Conservation (phyloP, 92 coral and sea anemone genomes). For the Phenganax stokvisi region DNA sequence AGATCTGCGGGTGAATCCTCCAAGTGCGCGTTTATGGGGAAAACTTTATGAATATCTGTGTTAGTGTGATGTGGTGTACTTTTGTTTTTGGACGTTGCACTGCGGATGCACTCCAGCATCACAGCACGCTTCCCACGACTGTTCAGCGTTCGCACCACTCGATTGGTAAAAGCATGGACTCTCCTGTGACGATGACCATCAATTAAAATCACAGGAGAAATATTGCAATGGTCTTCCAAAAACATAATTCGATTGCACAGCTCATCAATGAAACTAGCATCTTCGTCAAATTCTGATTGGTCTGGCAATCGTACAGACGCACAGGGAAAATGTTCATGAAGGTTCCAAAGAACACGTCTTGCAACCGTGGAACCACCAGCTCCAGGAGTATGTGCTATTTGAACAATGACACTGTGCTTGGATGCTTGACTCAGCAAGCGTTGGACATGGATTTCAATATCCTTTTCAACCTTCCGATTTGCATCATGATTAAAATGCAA, state of each 20-base stretch:
- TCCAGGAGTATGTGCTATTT: conserved; percentile 73
- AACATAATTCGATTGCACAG: conserved; percentile 61
- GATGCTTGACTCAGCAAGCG: conserved; percentile 58
- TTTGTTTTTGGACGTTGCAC: conserved; percentile 30
- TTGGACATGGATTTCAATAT: conserved; percentile 61
- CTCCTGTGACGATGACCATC: conserved; percentile 70
- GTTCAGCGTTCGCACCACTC: conserved; percentile 55
- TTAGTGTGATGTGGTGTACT: conserved; percentile 30
- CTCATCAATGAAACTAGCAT: conserved; percentile 47
- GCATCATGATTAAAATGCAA: conserved; percentile 77
- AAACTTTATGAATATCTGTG: conserved; percentile 52
- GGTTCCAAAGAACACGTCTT: conserved; percentile 81
- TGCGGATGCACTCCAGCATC: conserved; percentile 65
- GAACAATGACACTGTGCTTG: conserved; percentile 58
- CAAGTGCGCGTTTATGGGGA: conserved; percentile 60
- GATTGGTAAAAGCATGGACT: conserved; percentile 55
- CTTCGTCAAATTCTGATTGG: conserved; percentile 62
- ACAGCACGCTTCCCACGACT: conserved; percentile 64
- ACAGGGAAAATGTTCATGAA: conserved; percentile 73
- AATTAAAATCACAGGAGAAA: conserved; percentile 59
- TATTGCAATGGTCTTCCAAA: conserved; percentile 63
- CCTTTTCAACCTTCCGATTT: conserved; percentile 52
- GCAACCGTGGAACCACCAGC: conserved; percentile 88
- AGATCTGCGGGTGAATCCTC: conserved; percentile 71
- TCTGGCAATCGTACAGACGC: conserved; percentile 56